phyloP scores from a whole-genome alignment of 2,888 invertebrate species.

The Plusia festucae region DNA sequence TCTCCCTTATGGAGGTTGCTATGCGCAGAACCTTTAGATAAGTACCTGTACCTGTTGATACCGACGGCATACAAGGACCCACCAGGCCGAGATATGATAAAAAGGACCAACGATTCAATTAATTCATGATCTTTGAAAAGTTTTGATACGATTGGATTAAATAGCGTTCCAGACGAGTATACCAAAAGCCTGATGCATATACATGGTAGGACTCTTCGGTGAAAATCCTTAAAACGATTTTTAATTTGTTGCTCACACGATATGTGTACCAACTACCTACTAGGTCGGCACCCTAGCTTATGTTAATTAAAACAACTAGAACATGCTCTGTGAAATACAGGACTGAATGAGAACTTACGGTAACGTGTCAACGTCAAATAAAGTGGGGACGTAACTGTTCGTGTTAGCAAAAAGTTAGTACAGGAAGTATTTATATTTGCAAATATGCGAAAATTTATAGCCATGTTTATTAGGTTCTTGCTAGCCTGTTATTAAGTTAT shows the following conservation, averaged over 20 bases:
- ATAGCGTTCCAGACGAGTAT: too few species aligned
- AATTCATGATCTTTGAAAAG: too few species aligned
- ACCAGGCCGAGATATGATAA: too few species aligned
- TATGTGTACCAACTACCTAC: not conserved
- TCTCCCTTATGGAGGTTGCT: too few species aligned
- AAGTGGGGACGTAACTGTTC: not conserved
- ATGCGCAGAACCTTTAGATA: too few species aligned
- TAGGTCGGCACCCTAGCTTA: not conserved
- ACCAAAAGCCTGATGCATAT: not conserved
- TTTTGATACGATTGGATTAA: too few species aligned
- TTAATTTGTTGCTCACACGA: not conserved
- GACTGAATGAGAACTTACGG: not conserved
- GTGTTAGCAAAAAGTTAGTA: not conserved
- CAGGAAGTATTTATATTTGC: slow-evolving; percentile 4
- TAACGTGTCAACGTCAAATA: slow-evolving; percentile 6
- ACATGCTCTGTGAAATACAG: not conserved
- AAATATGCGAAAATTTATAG: not conserved
- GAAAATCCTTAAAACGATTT: not conserved
- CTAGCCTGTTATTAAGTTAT: slow-evolving; percentile 4
- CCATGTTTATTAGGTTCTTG: not conserved
- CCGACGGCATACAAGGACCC: too few species aligned
- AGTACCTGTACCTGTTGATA: too few species aligned
- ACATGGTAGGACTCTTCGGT: too few species aligned
- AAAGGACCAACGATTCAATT: too few species aligned
- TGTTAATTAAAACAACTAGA: not conserved